These are phyloP conservation scores for Hemistola chrysoprasaria DNA, from an alignment of 2,888 invertebrate species.

Conservation along the genomic window DNA sequence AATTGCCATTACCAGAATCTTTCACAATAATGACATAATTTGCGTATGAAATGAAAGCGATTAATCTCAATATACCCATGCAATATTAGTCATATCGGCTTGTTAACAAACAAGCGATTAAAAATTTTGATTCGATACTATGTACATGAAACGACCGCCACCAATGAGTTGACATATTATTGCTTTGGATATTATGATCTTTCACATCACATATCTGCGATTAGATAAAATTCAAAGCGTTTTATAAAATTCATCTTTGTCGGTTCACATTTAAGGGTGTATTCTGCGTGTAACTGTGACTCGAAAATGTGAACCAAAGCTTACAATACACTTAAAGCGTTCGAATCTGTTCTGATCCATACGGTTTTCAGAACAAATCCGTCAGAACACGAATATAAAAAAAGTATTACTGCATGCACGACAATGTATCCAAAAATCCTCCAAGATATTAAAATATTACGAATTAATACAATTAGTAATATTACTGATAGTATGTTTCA, in stretches of 20 bases:
- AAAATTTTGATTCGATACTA: constrained; percentile 37
- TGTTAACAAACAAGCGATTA: constrained; percentile 44
- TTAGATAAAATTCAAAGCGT: constrained; percentile 62
- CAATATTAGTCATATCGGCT: constrained; percentile 72
- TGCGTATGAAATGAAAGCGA: constrained; percentile 44
- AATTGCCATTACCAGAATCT: neutral
- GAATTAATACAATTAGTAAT: constrained; percentile 32
- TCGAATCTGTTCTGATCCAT: constrained; percentile 51
- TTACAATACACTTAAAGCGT: constrained; percentile 73
- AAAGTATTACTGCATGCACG: constrained; percentile 72
- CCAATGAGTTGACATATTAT: constrained; percentile 64
- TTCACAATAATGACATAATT: constrained; percentile 2
- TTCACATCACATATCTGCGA: constrained; percentile 62
- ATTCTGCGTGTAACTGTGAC: constrained; percentile 34
- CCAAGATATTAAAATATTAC: constrained; percentile 46
- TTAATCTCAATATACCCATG: constrained; percentile 62
- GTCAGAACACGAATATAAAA: constrained; percentile 62
- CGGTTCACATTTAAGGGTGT: constrained; percentile 55
- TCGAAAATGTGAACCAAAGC: constrained; percentile 65
- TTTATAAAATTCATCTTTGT: constrained; percentile 49
- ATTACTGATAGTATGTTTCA: constrained; percentile 24
- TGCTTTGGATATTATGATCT: constrained; percentile 71
- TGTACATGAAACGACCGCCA: constrained; percentile 60
- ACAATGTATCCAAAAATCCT: constrained; percentile 68
- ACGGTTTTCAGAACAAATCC: constrained; percentile 51